A percentile compares a stretch with the other conserved stretches of the same genome.
phyloP scores from a whole-genome alignment of 2,888 invertebrate genomes.

The Sepioteuthis lessoniana region DNA sequence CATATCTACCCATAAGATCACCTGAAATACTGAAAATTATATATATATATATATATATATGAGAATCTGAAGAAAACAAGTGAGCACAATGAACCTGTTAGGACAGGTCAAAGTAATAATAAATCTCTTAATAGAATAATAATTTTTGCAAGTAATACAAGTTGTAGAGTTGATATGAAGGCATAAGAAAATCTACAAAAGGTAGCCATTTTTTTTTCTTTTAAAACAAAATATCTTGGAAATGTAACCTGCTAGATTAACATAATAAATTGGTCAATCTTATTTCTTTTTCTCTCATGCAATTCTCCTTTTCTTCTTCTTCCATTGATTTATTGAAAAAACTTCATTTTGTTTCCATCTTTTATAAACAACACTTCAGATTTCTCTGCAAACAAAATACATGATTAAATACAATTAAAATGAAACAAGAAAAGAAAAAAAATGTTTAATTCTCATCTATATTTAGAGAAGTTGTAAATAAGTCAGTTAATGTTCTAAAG shows the following conservation, averaged over 20 bases:
- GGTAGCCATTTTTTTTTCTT: background rate
- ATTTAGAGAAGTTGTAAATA: background rate
- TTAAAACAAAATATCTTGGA: background rate
- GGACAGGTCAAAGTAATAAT: background rate
- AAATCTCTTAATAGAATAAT: background rate
- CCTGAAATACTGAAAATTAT: background rate
- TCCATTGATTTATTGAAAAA: background rate
- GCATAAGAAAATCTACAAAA: background rate
- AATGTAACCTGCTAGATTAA: background rate
- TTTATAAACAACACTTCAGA: background rate
- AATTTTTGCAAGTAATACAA: background rate
- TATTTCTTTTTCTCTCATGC: background rate
- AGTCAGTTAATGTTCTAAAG: background rate
- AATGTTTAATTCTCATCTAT: background rate
- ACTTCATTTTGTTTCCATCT: background rate
- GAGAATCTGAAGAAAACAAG: background rate
- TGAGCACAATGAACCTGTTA: background rate
- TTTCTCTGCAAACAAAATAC: background rate
- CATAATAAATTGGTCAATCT: background rate
- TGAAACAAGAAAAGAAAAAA: background rate
- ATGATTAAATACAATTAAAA: background rate
- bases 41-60: background rate
- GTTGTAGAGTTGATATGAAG: too few relatives aligned
- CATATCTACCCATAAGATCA: background rate
- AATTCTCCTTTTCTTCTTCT: background rate